Percentiles rank a stretch among this genome's conserved stretches.
phyloP scores from a whole-genome alignment of 2,113 vertebrate species.

The Okapia johnstoni region DNA sequence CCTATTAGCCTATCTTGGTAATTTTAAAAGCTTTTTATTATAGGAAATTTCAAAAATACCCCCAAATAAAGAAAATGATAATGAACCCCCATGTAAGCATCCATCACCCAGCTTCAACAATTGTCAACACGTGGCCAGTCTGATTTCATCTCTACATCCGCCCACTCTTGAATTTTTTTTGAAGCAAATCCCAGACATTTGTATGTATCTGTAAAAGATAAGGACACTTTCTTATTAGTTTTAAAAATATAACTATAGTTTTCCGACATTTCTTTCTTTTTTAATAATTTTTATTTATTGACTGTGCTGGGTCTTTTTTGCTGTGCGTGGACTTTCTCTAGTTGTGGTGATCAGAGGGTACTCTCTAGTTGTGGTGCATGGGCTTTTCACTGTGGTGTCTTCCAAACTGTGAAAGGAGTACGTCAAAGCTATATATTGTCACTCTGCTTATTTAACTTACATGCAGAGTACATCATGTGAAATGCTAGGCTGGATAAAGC shows the following conservation, averaged over 20 bases:
- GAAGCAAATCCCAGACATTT: neutral
- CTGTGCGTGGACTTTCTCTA: neutral
- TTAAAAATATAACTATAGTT: neutral
- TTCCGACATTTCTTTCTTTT: neutral
- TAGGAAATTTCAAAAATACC: constrained; percentile 4
- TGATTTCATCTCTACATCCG: neutral
- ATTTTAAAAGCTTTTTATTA: neutral
- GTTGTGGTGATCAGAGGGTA: neutral
- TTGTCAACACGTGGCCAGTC: neutral
- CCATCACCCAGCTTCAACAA: neutral
- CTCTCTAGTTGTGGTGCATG: neutral
- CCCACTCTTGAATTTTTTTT: constrained; percentile 1
- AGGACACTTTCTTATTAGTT: neutral
- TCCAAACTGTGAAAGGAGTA: neutral
- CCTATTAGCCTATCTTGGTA: neutral
- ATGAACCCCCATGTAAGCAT: neutral
- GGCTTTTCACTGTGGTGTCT: neutral
- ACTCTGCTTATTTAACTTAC: neutral
- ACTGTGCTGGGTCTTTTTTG: neutral
- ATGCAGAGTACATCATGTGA: neutral
- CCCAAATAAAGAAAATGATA: neutral
- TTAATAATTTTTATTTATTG: neutral
- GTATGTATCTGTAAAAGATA: neutral
- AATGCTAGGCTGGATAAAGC: neutral
- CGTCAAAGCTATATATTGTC: neutral